phyloP scores from a whole-genome alignment of 2,797 vertebrate genomes.

The Urocyon cinereoargenteus region DNA sequence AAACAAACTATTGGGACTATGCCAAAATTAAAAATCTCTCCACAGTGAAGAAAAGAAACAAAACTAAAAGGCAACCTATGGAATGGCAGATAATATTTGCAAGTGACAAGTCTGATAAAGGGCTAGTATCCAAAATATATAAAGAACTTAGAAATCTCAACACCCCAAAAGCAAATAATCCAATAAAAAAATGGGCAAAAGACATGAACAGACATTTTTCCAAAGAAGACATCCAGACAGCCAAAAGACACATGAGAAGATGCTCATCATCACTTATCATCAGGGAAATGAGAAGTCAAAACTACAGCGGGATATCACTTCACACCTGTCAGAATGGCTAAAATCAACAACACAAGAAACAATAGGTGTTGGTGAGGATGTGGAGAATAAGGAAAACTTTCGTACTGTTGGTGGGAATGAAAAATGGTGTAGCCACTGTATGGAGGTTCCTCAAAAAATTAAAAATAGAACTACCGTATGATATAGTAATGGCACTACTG shows the following conservation, averaged over 20 bases:
- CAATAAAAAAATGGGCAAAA: neutral
- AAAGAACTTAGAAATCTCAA: neutral
- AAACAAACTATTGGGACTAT: neutral
- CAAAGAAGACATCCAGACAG: neutral
- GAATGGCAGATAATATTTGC: neutral
- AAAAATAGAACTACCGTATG: neutral
- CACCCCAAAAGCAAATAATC: neutral
- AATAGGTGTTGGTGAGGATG: neutral
- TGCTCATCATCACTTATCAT: neutral
- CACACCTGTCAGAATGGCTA: neutral
- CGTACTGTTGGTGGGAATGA: neutral
- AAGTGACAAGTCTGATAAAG: neutral
- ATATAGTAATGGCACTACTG: neutral
- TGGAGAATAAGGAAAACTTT: neutral
- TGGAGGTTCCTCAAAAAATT: neutral
- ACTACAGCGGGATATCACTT: neutral
- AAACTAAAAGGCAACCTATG: neutral
- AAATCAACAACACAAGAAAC: neutral
- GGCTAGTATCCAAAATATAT: neutral
- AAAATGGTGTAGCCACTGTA: neutral
- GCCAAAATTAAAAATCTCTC: neutral
- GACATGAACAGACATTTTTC: neutral
- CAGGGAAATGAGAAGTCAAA: neutral
- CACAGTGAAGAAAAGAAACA: neutral
- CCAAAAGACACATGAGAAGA: neutral